These are phyloP conservation scores for Sminthurinus aureus DNA, from an alignment of 2,888 invertebrate genomes.

Conservation along the genomic window DNA sequence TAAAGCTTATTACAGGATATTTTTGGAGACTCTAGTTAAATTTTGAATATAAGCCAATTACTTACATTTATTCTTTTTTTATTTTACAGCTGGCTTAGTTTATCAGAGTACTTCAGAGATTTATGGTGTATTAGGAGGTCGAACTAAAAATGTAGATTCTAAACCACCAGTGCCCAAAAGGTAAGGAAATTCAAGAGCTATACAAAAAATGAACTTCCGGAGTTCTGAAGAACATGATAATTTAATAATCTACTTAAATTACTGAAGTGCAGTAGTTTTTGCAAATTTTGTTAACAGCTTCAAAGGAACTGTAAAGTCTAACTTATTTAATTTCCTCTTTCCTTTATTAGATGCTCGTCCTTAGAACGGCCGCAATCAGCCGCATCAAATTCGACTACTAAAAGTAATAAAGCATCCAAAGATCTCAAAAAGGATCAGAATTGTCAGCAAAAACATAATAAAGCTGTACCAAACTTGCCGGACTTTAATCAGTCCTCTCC, in stretches of 20 bases:
- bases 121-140: constrained; percentile 54
- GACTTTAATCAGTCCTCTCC: constrained; percentile 62
- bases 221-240: neutral
- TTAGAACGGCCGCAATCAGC: constrained; percentile 73
- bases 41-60: too few relatives aligned
- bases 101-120: constrained; percentile 59
- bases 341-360: constrained; percentile 77
- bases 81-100: constrained; percentile 43
- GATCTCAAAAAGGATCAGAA: constrained; percentile 35
- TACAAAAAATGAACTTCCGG: neutral
- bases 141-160: constrained; percentile 60
- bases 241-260: neutral
- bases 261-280: neutral
- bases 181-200: neutral
- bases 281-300: too few relatives aligned
- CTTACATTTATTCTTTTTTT: neutral
- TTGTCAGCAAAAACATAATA: constrained; percentile 26
- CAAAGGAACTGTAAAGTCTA: too few relatives aligned
- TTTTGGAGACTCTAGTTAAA: too few relatives aligned
- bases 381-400: constrained; percentile 39
- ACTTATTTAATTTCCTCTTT: neutral
- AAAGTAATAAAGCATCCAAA: constrained; percentile 48
- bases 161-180: constrained; percentile 78
- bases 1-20: too few relatives aligned
- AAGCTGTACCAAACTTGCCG: constrained; percentile 59